Conservation (phyloP, 1,140 invertebrate genomes). For the Bombus waltoni region DNA sequence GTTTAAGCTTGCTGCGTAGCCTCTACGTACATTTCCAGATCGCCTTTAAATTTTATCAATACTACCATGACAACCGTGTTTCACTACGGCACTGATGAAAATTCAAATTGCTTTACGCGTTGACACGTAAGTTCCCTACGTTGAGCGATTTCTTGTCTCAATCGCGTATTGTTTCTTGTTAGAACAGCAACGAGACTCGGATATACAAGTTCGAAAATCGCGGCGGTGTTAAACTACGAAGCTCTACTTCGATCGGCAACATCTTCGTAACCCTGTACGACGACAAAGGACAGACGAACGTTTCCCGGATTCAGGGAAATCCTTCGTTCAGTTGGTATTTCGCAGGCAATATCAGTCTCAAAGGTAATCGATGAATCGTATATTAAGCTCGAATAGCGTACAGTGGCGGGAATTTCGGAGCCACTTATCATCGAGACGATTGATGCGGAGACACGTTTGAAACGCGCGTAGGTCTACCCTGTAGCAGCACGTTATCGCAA, state of each 20-base stretch:
- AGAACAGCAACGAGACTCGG: no score
- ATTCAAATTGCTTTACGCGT: not conserved
- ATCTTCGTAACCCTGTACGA: no score
- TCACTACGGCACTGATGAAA: not conserved
- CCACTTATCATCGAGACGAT: conserved; percentile 42
- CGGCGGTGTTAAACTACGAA: not conserved
- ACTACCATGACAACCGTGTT: no score
- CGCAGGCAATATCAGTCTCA: no score
- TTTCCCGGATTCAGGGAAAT: not conserved
- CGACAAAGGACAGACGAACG: not conserved
- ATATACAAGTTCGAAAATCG: not conserved
- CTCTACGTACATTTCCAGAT: no score
- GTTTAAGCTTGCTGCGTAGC: no score
- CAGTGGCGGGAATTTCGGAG: not conserved
- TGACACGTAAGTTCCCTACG: not conserved
- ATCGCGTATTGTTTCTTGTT: not conserved
- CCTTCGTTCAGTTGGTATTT: not conserved
- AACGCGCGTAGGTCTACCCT: not conserved
- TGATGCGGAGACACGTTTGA: conserved; percentile 10
- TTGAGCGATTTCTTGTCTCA: no score
- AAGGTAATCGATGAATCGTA: not conserved
- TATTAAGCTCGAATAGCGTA: not conserved
- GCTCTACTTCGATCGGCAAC: not conserved
- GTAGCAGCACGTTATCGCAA: conserved; percentile 5
- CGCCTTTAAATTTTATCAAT: no score